Conservation (phyloP, 2,113 vertebrate genomes). For the Rhineura floridana region DNA sequence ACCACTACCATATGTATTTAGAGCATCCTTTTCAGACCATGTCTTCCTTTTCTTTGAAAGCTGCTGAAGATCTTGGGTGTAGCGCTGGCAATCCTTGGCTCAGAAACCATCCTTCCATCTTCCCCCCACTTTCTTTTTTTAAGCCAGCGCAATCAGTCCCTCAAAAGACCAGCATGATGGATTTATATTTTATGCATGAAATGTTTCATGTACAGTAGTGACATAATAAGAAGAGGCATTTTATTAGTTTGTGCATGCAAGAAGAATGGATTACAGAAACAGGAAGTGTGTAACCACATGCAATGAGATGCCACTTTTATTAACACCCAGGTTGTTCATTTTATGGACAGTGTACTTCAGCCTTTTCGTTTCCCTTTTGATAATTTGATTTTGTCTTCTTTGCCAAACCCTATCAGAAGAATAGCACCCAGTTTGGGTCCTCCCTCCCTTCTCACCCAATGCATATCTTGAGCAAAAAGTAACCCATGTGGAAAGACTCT, state of each 20-base stretch:
- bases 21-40: constrained; percentile 7
- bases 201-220: constrained; percentile 67
- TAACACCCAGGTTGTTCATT: constrained; percentile 48
- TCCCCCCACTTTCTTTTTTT: neutral
- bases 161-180: constrained; percentile 53
- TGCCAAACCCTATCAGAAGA: neutral
- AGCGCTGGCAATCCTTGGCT: constrained; percentile 34
- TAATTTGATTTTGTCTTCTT: constrained; percentile 31
- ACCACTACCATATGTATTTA: no score
- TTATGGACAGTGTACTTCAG: constrained; percentile 44
- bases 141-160: constrained; percentile 44
- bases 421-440: constrained; percentile 43
- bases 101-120: constrained; percentile 13
- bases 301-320: constrained; percentile 64
- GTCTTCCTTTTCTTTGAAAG: constrained; percentile 21
- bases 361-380: constrained; percentile 51
- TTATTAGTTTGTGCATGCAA: constrained; percentile 52
- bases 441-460: constrained; percentile 18
- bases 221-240: constrained; percentile 75
- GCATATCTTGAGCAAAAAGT: constrained; percentile 58
- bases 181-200: constrained; percentile 72
- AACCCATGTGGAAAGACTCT: constrained; percentile 72
- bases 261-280: constrained; percentile 52
- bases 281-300: constrained; percentile 47
- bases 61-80: constrained; percentile 14